Evolutionary conservation across 2,113 vertebrate genomes (phyloP).

Genomic region (Mionectes macconnelli): DNA sequence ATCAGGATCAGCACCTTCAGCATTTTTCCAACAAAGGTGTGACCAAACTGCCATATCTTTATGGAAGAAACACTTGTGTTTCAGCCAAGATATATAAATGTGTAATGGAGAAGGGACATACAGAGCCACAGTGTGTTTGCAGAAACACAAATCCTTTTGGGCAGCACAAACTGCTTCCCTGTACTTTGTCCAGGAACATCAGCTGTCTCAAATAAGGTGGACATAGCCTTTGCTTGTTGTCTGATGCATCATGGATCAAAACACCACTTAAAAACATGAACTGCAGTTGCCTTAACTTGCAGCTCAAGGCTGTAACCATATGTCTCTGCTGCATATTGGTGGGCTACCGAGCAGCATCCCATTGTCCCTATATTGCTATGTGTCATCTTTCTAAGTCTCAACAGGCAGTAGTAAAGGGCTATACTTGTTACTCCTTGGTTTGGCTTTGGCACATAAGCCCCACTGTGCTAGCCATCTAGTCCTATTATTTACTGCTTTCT

Average conservation of each 20-base stretch:
- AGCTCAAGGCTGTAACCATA: neutral
- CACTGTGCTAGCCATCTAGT: neutral
- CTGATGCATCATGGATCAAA: neutral
- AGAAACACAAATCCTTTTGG: neutral
- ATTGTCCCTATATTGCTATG: neutral
- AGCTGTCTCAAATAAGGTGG: neutral
- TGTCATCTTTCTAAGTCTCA: neutral
- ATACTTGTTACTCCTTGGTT: neutral
- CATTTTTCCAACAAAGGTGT: neutral
- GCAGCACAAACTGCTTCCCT: neutral
- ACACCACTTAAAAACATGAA: neutral
- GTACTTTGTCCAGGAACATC: neutral
- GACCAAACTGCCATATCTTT: neutral
- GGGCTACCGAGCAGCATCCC: neutral
- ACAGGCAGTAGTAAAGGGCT: neutral
- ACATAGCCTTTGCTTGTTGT: neutral
- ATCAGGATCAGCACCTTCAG: neutral
- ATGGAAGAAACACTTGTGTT: constrained; percentile 6
- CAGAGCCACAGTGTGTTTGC: neutral
- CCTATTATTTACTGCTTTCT: neutral
- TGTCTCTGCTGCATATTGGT: neutral
- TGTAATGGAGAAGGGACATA: neutral
- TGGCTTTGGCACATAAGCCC: neutral
- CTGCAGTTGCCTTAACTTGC: neutral
- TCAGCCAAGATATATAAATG: constrained; percentile 19